Base-by-base conservation (phyloP, 2,113 vertebrate genomes). In the Mormyrus iriodes region DNA sequence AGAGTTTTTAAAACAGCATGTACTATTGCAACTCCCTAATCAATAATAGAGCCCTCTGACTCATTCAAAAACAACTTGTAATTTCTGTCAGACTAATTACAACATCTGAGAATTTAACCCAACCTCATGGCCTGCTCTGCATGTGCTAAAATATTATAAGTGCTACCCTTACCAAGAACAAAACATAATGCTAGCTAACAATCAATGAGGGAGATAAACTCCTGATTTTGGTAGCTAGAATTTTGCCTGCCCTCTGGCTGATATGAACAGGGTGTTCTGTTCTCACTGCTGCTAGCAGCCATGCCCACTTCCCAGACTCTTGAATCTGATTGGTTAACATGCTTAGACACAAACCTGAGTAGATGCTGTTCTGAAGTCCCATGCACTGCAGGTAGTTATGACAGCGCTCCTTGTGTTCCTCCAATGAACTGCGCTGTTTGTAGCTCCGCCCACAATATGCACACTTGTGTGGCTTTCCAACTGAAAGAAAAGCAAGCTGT, bases 381-480 rank as follows among this genome's bases (percentile, higher is more conserved):
- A 99, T 99, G 94, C 95, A 98, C 92, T 99, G 97, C 90, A 99
- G 96, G 95, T 99, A 99, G 95, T 99, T 99, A 95, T 99, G 98
- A 89, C 98, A 99, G 4, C 98, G 94, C 95, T 99, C 98, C 93
- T 99, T 99, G 93, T 99, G 98, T 93, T 99, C 98, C 95, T 99
- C 98, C 87, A 99, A 94, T 88, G 98, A 99, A 93, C 98, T 99
- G 91, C 98, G 97, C 94, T 99, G 98, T 90, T 99, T 99, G 92
- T 99, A 99, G 91, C 98, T 99, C 92, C 98, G 96, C 85, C 98
- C 98, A 93, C 98, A 99, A 91, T 99, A 99, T 87, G 97, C 98
- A 95, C 98, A 99, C 92, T 99, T 99, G 94, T 99, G 98, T 90
- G 98, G 98, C 91, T 99, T 99, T 93, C 98, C 98, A 92, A 99